These are phyloP conservation scores for Drosophila kambysellisi DNA, from an alignment of 2,888 invertebrate species.

Conservation along the genomic window DNA sequence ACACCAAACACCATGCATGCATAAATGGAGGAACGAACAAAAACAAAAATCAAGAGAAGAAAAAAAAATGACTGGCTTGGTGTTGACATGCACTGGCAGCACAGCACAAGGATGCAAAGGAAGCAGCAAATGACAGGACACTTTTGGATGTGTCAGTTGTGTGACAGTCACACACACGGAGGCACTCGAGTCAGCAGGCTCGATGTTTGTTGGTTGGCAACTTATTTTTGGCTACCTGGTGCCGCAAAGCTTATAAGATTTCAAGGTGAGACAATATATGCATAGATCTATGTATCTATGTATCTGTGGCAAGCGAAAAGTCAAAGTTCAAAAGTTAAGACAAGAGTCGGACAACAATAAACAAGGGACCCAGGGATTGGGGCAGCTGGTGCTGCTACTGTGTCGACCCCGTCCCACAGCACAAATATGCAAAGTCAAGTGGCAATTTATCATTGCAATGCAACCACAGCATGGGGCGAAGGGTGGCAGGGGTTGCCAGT, in stretches of 20 bases:
- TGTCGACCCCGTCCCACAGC: slow-evolving; percentile 51
- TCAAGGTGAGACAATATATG: slow-evolving; percentile 60
- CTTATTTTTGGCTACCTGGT: slow-evolving; percentile 37
- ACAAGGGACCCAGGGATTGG: slow-evolving; percentile 37
- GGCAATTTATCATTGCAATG: slow-evolving; percentile 77
- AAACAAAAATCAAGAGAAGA: slow-evolving; percentile 26
- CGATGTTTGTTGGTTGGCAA: slow-evolving; percentile 26
- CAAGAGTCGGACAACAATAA: slow-evolving; percentile 62
- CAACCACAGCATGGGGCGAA: slow-evolving; percentile 28
- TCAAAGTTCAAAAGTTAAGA: slow-evolving; percentile 65
- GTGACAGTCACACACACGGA: slow-evolving; percentile 29
- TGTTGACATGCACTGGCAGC: slow-evolving; percentile 49
- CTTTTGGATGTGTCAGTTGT: slow-evolving; percentile 71
- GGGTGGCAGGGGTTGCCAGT: neutral
- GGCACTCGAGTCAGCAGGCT: slow-evolving; percentile 13
- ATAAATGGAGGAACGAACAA: slow-evolving; percentile 63
- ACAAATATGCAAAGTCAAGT: slow-evolving; percentile 81
- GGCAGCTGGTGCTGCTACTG: slow-evolving; percentile 22
- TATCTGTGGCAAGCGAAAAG: slow-evolving; percentile 40
- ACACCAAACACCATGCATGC: slow-evolving; percentile 59
- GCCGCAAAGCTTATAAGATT: slow-evolving; percentile 62
- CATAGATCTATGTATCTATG: neutral
- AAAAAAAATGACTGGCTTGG: slow-evolving; percentile 31
- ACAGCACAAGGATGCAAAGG: neutral
- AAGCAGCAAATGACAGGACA: slow-evolving; percentile 65